phyloP scores from a whole-genome alignment of 2,113 vertebrate genomes.

The Festucalex cinctus region DNA sequence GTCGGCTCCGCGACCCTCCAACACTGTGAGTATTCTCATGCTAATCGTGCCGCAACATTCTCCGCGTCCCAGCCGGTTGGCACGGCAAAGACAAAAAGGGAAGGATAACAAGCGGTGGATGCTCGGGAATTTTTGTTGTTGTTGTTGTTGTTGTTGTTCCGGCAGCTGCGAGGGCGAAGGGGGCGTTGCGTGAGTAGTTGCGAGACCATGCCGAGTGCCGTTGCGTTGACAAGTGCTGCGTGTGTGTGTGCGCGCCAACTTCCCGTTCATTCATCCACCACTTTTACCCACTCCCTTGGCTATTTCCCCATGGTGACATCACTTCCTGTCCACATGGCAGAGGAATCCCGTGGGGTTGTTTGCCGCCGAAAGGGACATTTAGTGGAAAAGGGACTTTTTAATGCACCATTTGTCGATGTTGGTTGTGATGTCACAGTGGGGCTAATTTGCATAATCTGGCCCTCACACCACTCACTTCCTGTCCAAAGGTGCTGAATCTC shows the following conservation, averaged over 20 bases:
- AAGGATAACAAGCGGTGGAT: not conserved
- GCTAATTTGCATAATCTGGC: not conserved
- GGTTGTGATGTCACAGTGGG: not conserved
- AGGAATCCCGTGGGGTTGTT: conserved; percentile 4
- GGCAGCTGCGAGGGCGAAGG: not conserved
- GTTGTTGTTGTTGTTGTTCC: not conserved
- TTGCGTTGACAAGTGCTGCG: not conserved
- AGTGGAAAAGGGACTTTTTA: not conserved
- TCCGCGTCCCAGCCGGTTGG: not conserved
- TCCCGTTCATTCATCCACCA: conserved; percentile 38
- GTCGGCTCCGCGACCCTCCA: conserved; percentile 55
- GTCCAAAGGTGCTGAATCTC: no score
- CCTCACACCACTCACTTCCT: no score
- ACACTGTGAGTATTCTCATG: conserved; percentile 68
- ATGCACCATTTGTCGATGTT: no score
- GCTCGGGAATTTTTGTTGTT: not conserved
- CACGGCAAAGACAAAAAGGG: not conserved
- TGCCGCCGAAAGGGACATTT: not conserved
- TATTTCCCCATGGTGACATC: not conserved
- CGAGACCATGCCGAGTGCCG: not conserved
- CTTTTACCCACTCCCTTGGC: conserved; percentile 27
- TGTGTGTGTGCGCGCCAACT: not conserved
- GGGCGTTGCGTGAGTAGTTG: conserved; percentile 2
- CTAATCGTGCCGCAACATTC: conserved; percentile 31
- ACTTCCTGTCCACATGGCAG: conserved; percentile 22